These are phyloP conservation scores for Hydriomena furcata DNA, from an alignment of 2,888 invertebrate species.

Conservation along the genomic window DNA sequence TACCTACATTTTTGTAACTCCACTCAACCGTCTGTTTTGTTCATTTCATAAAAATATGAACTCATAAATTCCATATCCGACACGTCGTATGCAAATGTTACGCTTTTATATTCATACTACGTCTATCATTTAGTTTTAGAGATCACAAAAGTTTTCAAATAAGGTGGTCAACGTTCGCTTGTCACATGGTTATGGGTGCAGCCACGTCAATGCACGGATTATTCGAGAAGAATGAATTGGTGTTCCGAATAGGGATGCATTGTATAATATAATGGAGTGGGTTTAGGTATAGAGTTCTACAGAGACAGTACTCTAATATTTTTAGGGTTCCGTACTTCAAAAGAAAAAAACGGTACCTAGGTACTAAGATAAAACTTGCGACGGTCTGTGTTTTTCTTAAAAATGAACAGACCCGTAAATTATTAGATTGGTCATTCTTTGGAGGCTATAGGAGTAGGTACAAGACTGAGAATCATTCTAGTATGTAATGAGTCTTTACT, in stretches of 20 bases:
- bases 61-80: constrained; percentile 22
- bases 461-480: too few relatives aligned
- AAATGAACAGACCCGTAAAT: too few relatives aligned
- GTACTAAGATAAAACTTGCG: too few relatives aligned
- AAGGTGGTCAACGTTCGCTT: constrained; percentile 42
- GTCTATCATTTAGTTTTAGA: constrained; percentile 36
- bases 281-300: neutral
- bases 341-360: too few relatives aligned
- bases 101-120: constrained; percentile 34
- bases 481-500: too few relatives aligned
- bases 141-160: constrained; percentile 43
- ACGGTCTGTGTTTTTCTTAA: too few relatives aligned
- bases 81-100: constrained; percentile 22
- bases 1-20: too few relatives aligned
- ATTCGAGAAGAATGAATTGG: constrained; percentile 60
- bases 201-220: constrained; percentile 75
- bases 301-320: too few relatives aligned
- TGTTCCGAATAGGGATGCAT: constrained; percentile 27
- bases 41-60: constrained; percentile 20
- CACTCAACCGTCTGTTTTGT: too few relatives aligned
- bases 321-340: too few relatives aligned
- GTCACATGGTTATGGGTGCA: constrained; percentile 58
- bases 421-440: too few relatives aligned
- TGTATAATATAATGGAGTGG: neutral
- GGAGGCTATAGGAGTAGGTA: too few relatives aligned